Conservation (phyloP, 2,888 invertebrate species). For the Leistus spinibarbis region DNA sequence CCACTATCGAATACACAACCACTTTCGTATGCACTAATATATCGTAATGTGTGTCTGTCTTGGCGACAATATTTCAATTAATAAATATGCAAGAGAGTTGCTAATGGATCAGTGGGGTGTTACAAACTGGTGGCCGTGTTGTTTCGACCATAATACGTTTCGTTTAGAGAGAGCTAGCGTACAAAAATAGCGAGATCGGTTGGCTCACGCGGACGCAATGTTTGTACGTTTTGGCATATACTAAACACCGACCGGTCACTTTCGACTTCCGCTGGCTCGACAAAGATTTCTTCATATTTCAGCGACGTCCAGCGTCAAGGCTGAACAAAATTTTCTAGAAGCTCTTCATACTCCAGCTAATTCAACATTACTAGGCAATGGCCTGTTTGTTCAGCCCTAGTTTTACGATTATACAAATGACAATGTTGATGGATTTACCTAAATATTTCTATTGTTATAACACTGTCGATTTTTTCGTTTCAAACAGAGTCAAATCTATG, state of each 20-base stretch:
- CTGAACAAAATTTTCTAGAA: neutral
- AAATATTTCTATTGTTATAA: conserved; percentile 1
- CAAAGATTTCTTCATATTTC: neutral
- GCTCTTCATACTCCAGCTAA: neutral
- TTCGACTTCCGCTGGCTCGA: neutral
- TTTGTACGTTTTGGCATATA: neutral
- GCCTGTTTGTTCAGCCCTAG: neutral
- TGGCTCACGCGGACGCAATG: neutral
- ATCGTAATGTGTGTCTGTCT: too few relatives aligned
- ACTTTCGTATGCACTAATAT: neutral
- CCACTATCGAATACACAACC: neutral
- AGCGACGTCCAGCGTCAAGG: neutral
- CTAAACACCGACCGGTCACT: conserved; percentile 3
- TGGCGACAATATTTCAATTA: neutral
- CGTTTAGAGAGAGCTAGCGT: conserved; percentile 4
- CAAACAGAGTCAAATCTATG: neutral
- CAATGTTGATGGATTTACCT: neutral
- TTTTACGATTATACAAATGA: neutral
- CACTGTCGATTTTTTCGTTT: neutral
- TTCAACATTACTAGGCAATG: neutral
- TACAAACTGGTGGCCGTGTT: neutral
- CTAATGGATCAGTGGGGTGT: conserved; percentile 7
- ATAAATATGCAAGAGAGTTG: neutral
- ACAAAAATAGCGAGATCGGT: conserved; percentile 6
- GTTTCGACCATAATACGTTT: conserved; percentile 5